A percentile compares a stretch with the other conserved stretches of the same genome.
Conservation (phyloP, 2,113 vertebrate genomes). For the Cygnus buccinator region DNA sequence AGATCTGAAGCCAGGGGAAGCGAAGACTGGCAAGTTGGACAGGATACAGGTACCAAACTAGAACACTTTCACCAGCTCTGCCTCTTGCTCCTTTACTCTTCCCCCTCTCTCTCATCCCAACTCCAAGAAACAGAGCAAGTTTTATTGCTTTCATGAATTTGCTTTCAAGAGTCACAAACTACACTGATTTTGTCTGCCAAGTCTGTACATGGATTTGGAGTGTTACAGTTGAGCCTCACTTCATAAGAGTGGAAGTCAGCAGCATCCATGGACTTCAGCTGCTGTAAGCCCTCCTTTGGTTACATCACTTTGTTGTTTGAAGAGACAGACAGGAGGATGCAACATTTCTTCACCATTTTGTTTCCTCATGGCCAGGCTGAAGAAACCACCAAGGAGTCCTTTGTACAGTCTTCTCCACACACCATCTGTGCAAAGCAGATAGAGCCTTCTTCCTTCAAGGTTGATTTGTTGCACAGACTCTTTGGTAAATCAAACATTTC, state of each 20-base stretch:
- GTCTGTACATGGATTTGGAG: neutral
- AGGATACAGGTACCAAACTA: neutral
- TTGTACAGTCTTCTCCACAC: neutral
- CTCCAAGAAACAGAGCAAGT: neutral
- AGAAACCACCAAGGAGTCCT: neutral
- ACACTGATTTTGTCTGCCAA: conserved; percentile 12
- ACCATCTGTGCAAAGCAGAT: neutral
- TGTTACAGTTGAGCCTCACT: neutral
- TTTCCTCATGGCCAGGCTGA: neutral
- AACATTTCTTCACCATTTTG: neutral
- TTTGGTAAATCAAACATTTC: neutral
- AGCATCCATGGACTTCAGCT: neutral
- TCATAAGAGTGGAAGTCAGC: neutral
- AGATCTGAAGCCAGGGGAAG: neutral
- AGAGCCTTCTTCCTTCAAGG: neutral
- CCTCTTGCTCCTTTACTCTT: neutral
- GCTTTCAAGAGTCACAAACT: conserved; percentile 22
- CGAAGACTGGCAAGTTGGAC: neutral
- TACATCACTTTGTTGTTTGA: neutral
- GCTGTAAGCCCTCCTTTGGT: neutral
- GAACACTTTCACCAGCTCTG: neutral
- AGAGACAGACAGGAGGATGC: neutral
- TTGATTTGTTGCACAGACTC: neutral
- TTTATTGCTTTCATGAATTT: conserved; percentile 23
- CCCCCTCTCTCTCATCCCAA: neutral